phyloP scores from a whole-genome alignment of 2,113 vertebrate genomes.

The Psettodes erumei region DNA sequence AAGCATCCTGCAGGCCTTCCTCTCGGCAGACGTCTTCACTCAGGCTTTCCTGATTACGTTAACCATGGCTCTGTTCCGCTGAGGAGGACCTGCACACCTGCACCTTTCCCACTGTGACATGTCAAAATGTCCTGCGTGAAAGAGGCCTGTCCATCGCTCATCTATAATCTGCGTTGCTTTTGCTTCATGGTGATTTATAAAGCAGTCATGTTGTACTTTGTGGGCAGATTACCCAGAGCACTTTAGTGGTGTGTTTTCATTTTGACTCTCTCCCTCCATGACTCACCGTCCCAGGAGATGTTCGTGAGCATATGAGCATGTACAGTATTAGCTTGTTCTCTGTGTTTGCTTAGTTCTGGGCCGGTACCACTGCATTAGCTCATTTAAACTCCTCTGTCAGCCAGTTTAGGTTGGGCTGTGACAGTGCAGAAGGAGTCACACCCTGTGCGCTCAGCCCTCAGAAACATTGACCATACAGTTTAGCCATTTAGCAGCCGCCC shows the following conservation, averaged over 20 bases:
- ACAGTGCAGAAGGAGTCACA: constrained; percentile 8
- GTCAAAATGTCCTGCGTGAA: too few species aligned
- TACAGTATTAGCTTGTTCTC: neutral
- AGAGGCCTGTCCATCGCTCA: too few species aligned
- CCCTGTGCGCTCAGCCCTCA: constrained; percentile 34
- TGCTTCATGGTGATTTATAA: neutral
- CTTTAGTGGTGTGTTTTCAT: neutral
- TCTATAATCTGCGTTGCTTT: neutral
- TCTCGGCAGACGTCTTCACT: too few species aligned
- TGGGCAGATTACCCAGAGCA: neutral
- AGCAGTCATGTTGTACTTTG: too few species aligned
- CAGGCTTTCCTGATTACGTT: too few species aligned
- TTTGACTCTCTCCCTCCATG: neutral
- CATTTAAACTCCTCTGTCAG: constrained; percentile 14
- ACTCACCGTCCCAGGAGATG: neutral
- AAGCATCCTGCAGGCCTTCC: too few species aligned
- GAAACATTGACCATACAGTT: too few species aligned
- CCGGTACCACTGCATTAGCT: constrained; percentile 31
- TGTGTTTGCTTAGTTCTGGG: constrained; percentile 4
- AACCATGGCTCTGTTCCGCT: too few species aligned
- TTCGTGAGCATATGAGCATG: neutral
- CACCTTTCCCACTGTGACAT: too few species aligned
- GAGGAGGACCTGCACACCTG: too few species aligned
- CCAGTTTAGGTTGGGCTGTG: neutral
- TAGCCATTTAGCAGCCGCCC: too few species aligned